Evolutionary conservation across 1,140 invertebrate genomes (phyloP), one percentile per base, ranked within the genome.

Genomic region (Halotydeus destructor): DNA sequence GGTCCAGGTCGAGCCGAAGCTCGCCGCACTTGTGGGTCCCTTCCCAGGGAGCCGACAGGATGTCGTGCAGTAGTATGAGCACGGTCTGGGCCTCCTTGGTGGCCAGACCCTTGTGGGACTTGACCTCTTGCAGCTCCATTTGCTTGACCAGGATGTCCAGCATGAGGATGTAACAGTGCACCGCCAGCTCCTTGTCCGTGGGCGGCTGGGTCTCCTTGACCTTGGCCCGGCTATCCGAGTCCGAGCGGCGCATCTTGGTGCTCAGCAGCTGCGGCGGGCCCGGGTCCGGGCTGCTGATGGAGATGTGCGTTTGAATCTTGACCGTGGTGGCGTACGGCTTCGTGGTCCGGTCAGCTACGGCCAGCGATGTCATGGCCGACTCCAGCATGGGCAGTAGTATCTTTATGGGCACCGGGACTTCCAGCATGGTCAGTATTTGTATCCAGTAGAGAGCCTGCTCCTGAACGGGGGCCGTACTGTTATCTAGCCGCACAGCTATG

Each of bases 151-250:
- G 60, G 47, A 96, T 76, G 59, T 97, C 91, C 40, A 96, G 63
- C 86, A 96, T 96, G 2, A 96, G 69, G 46, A 96, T 83, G 58
- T 84, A 93, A 54, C 88, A 93, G 3, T 80, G 81, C 5, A 94
- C 62, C 31, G 62, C 56, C 4, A 43, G 26, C 23, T 47, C 33
- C 22, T 38, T 9, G 25, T 46, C 34, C n/a, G 38, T 31, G 25
- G 25, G 28, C 11, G 33, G 28, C 11, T 32, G 26, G 22, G 12
- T 19, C 28, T 31, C 11, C 35, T 39, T 12, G 4, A 5, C 8
- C 23, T 39, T 23, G 4, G 11, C 6, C 21, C 12, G 8, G 12
- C 25, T 26, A 25, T 40, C n/a, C 18, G 14, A 23, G 1, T 8
- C 18, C 16, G 21, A 23, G 19, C 11, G n/a, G 4, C 12, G 11